Conservation (phyloP, 2,888 invertebrate genomes). For the Tachina lurida region DNA sequence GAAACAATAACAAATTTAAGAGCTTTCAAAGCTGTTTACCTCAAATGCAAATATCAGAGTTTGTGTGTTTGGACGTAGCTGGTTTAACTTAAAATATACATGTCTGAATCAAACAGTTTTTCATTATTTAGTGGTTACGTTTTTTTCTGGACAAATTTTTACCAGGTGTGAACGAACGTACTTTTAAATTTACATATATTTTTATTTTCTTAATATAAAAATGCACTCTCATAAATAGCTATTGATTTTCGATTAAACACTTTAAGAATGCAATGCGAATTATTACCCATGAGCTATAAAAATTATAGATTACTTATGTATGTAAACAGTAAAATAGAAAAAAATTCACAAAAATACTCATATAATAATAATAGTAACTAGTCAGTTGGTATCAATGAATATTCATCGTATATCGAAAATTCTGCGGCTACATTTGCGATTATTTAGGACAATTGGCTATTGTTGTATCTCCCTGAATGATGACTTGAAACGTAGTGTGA, state of each 20-base stretch:
- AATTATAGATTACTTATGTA: background rate
- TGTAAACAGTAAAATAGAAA: background rate
- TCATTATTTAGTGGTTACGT: no score
- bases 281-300: background rate
- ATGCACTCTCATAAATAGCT: background rate
- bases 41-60: no score
- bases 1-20: no score
- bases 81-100: no score
- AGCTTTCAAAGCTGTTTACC: no score
- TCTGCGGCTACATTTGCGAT: conserved; percentile 73
- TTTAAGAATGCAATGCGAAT: background rate
- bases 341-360: background rate
- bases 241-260: conserved; percentile 24
- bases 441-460: conserved; percentile 77
- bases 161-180: no score
- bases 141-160: no score
- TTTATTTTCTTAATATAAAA: background rate
- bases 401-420: conserved; percentile 26
- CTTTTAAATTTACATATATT: background rate
- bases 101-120: no score
- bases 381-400: conserved; percentile 15
- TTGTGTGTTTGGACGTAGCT: no score
- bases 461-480: conserved; percentile 74
- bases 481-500: conserved; percentile 38
- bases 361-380: background rate